Conservation (phyloP, 2,888 invertebrate genomes). For the Agrilus biguttatus region DNA sequence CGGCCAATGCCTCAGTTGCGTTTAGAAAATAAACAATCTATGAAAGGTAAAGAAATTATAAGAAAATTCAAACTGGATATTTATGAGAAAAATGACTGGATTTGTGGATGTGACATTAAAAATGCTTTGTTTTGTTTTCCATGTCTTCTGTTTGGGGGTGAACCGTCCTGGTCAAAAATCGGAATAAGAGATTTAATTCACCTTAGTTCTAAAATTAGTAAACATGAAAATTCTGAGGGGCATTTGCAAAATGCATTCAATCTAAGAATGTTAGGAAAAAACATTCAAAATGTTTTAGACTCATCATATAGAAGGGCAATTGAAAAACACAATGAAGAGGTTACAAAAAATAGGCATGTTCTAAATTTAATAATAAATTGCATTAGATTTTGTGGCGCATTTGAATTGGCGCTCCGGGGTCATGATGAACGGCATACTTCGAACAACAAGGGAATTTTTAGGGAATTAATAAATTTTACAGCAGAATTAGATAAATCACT, state of each 20-base stretch:
- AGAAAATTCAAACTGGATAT: slow-evolving; percentile 3
- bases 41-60: neutral
- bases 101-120: slow-evolving; percentile 11
- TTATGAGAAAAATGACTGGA: slow-evolving; percentile 4
- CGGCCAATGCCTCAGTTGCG: no score
- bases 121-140: slow-evolving; percentile 14
- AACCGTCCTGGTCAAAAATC: slow-evolving; percentile 19
- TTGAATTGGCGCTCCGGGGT: no score
- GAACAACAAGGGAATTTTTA: no score
- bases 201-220: neutral
- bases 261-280: no score
- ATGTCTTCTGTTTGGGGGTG: slow-evolving; percentile 12
- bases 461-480: slow-evolving; percentile 4
- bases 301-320: no score
- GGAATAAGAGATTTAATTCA: neutral
- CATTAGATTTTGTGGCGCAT: no score
- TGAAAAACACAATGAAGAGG: neutral
- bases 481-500: slow-evolving; percentile 10
- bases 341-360: neutral
- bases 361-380: no score
- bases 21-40: no score
- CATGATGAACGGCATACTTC: no score
- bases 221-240: neutral
- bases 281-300: no score
- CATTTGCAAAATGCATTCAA: no score